Evolutionary conservation across 1,140 invertebrate species (phyloP).

Genomic region (Eriocheir sinensis): DNA sequence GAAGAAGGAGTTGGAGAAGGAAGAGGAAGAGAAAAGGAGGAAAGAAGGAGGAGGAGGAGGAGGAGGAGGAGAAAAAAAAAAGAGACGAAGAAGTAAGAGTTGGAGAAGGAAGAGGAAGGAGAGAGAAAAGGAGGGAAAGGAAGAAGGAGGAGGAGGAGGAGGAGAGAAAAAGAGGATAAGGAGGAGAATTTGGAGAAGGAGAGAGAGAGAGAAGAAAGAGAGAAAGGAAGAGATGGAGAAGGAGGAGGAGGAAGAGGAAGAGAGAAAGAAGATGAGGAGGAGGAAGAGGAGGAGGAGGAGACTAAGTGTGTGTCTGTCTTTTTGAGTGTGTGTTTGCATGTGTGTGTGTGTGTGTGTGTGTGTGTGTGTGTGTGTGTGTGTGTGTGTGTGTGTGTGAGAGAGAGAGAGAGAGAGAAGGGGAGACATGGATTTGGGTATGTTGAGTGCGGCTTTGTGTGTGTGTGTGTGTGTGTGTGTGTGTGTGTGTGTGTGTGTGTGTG

Average conservation of each 20-base stretch:
- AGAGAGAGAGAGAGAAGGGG: not conserved
- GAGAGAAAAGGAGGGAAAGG: not conserved
- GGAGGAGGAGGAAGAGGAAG: conserved; percentile 6
- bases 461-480: too few relatives aligned
- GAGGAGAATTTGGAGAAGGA: not conserved
- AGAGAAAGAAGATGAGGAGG: conserved; percentile 2
- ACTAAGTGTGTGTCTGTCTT: too few relatives aligned
- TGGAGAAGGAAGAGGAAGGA: not conserved
- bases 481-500: too few relatives aligned
- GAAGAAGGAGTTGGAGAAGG: too few relatives aligned
- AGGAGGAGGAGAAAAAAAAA: not conserved
- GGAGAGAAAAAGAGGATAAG: not conserved
- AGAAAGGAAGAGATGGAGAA: conserved; percentile 11
- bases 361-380: too few relatives aligned
- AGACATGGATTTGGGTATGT: too few relatives aligned
- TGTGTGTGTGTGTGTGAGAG: too few relatives aligned
- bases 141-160: not conserved
- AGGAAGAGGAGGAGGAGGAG: not conserved
- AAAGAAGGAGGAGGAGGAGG: not conserved
- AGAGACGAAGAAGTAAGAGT: not conserved
- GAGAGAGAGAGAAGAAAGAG: not conserved
- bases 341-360: too few relatives aligned
- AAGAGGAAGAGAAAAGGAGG: too few relatives aligned
- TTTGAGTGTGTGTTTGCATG: too few relatives aligned
- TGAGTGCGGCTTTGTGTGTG: too few relatives aligned